These are phyloP conservation scores for Sycobia sp. DNA, from an alignment of 1,140 invertebrate species.

Conservation along the genomic window DNA sequence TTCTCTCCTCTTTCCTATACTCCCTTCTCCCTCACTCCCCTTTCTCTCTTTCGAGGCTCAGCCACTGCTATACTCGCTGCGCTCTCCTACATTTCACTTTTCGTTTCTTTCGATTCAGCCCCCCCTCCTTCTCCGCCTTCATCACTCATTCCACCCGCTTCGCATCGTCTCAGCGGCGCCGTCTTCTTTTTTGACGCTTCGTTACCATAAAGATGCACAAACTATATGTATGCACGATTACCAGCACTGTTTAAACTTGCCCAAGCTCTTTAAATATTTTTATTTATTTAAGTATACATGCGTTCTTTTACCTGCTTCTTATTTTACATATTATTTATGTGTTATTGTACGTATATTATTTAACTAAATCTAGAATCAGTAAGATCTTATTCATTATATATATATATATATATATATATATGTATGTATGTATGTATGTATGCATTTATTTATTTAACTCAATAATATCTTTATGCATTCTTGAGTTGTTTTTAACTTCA, in stretches of 20 bases:
- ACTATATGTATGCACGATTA: background rate
- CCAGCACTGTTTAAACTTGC: constrained; percentile 7
- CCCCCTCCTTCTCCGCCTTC: constrained; percentile 3
- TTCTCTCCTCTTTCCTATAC: constrained; percentile 22
- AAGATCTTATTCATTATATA: too few species aligned
- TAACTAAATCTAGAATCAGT: too few species aligned
- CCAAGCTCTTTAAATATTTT: constrained; percentile 1
- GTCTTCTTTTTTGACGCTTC: constrained; percentile 8
- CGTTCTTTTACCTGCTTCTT: too few species aligned
- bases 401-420: too few species aligned
- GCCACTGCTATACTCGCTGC: constrained; percentile 18
- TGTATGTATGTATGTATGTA: too few species aligned
- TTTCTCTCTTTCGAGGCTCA: constrained; percentile 13
- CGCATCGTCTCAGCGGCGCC: background rate
- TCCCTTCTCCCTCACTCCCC: constrained; percentile 1
- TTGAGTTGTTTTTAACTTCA: too few species aligned
- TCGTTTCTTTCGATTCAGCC: constrained; percentile 18
- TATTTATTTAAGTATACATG: too few species aligned
- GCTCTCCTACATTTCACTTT: constrained; percentile 11
- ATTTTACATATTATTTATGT: too few species aligned
- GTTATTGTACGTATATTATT: too few species aligned
- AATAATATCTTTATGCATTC: too few species aligned
- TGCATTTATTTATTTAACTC: too few species aligned
- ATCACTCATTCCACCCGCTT: background rate
- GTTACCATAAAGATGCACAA: constrained; percentile 21